Percentiles rank a stretch among this genome's conserved stretches.
These are phyloP conservation scores for Leptodactylus fuscus DNA, from an alignment of 2,113 vertebrate genomes.

Conservation along the genomic window DNA sequence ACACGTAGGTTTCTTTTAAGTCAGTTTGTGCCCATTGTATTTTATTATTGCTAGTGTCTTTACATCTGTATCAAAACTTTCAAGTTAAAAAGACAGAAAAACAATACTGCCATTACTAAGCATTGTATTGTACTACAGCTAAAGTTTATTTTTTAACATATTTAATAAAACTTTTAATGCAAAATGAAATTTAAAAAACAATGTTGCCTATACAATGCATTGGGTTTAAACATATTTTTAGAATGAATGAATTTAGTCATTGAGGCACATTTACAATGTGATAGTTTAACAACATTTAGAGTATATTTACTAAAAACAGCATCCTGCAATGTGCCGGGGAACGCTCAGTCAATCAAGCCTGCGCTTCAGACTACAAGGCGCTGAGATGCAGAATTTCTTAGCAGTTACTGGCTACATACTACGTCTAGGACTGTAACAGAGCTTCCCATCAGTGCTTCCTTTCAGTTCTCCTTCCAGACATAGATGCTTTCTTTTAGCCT, in stretches of 20 bases:
- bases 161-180: too few species aligned
- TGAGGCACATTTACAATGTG: constrained; percentile 23
- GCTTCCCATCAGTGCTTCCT: constrained; percentile 50
- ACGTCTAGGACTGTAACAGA: constrained; percentile 29
- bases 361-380: constrained; percentile 46
- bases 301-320: constrained; percentile 37
- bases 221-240: not conserved
- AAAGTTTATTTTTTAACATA: too few species aligned
- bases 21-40: too few species aligned
- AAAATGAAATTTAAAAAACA: too few species aligned
- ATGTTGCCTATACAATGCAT: not conserved
- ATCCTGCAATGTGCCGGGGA: constrained; percentile 1
- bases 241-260: not conserved
- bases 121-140: too few species aligned
- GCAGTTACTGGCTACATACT: constrained; percentile 33
- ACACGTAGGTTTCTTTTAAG: too few species aligned
- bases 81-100: too few species aligned
- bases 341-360: constrained; percentile 44
- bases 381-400: constrained; percentile 30
- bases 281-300: constrained; percentile 5
- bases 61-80: too few species aligned
- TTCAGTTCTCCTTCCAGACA: constrained; percentile 51
- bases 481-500: constrained; percentile 56
- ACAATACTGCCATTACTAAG: too few species aligned
- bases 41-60: too few species aligned